These are phyloP conservation scores for Orussus abietinus DNA, from an alignment of 1,140 invertebrate genomes.

Conservation along the genomic window DNA sequence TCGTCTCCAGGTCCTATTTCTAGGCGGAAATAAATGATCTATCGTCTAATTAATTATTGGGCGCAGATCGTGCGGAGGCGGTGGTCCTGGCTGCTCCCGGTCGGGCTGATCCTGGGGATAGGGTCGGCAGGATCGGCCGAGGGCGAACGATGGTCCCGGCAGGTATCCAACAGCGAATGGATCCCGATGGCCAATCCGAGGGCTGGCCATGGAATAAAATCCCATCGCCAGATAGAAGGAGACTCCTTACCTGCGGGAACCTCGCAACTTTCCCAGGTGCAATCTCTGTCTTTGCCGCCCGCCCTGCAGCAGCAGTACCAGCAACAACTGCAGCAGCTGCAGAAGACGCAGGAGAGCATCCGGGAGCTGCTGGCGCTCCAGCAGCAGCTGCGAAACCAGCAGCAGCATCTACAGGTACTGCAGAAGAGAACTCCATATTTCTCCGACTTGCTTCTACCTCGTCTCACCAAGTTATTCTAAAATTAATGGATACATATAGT, in stretches of 20 bases:
- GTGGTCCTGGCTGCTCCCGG: slow-evolving; percentile 21
- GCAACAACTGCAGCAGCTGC: slow-evolving; percentile 44
- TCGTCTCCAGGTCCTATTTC: no score
- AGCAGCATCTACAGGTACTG: slow-evolving; percentile 42
- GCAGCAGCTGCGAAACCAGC: slow-evolving; percentile 42
- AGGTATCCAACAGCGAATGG: slow-evolving; percentile 48
- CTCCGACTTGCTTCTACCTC: no score
- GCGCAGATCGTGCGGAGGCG: slow-evolving; percentile 33
- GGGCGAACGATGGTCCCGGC: slow-evolving; percentile 47
- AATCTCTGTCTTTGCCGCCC: slow-evolving; percentile 33
- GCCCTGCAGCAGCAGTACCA: slow-evolving; percentile 46
- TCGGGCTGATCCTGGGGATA: slow-evolving; percentile 25
- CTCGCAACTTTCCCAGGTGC: slow-evolving; percentile 16
- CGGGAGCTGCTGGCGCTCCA: slow-evolving; percentile 42
- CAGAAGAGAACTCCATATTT: neutral
- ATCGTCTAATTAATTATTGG: neutral
- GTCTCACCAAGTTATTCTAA: no score
- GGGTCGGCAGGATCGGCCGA: slow-evolving; percentile 11
- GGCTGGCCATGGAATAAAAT: slow-evolving; percentile 14
- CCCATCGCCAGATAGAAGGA: no score
- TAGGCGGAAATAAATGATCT: no score
- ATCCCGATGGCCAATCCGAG: slow-evolving; percentile 43
- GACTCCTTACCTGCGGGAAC: no score
- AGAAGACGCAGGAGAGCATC: slow-evolving; percentile 49
- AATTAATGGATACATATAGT: no score